These are phyloP conservation scores for Saguinus imperator DNA, from an alignment of 2,113 vertebrate species.

Conservation along the genomic window DNA sequence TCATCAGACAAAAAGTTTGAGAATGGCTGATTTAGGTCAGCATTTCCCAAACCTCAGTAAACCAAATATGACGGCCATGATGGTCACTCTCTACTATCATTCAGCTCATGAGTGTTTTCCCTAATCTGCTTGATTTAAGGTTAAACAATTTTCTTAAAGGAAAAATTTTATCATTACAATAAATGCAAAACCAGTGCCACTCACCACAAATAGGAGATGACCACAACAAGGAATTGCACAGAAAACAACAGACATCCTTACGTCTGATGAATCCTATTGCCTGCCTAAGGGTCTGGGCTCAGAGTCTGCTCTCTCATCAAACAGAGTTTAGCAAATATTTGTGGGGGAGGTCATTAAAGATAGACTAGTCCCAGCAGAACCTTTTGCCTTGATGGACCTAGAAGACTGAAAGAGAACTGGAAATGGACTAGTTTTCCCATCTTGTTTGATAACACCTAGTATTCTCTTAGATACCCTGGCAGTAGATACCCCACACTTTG, in stretches of 20 bases:
- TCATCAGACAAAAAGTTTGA: background rate
- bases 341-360: background rate
- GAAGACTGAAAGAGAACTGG: background rate
- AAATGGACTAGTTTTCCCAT: background rate
- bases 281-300: background rate
- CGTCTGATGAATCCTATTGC: background rate
- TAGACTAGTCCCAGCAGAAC: background rate
- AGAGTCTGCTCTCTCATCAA: background rate
- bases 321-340: background rate
- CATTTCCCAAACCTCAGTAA: background rate
- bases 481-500: background rate
- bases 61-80: background rate
- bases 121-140: background rate
- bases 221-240: background rate
- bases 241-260: background rate
- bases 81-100: background rate
- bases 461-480: background rate
- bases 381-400: background rate
- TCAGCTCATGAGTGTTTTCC: background rate
- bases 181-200: background rate
- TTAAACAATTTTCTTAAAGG: background rate
- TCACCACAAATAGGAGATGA: background rate
- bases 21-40: background rate
- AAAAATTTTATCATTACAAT: background rate
- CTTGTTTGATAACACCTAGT: background rate